phyloP scores from a whole-genome alignment of 1,140 invertebrate genomes.

The Onthophagus taurus region DNA sequence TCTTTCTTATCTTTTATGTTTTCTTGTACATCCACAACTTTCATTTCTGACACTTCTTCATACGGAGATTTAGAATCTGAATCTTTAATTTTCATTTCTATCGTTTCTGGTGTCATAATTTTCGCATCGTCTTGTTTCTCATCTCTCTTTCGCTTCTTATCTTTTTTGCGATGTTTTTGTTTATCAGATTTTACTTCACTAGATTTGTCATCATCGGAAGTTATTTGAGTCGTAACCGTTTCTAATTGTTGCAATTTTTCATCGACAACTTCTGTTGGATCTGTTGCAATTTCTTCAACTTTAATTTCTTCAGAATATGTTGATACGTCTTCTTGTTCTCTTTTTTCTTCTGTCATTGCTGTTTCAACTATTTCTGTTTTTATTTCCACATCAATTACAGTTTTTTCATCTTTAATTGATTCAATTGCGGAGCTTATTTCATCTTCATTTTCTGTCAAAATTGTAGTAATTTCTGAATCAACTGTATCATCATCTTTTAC shows the following conservation, averaged over 20 bases:
- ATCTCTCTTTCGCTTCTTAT: no score
- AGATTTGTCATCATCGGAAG: background rate
- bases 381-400: background rate
- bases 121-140: no score
- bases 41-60: no score
- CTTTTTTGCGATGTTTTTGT: no score
- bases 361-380: background rate
- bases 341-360: background rate
- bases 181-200: background rate
- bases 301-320: background rate
- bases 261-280: no score
- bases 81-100: no score
- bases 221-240: no score
- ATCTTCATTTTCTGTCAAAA: background rate
- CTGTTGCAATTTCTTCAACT: background rate
- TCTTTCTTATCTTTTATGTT: slow-evolving; percentile 2
- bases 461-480: slow-evolving; percentile 2
- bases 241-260: no score
- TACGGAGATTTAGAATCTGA: no score
- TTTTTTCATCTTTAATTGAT: background rate
- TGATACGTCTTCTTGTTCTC: background rate
- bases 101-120: background rate
- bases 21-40: no score
- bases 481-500: slow-evolving; percentile 3
- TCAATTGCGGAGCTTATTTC: background rate